Evolutionary conservation across 1,140 invertebrate species (phyloP).

Genomic region (Glossosoma conforme): DNA sequence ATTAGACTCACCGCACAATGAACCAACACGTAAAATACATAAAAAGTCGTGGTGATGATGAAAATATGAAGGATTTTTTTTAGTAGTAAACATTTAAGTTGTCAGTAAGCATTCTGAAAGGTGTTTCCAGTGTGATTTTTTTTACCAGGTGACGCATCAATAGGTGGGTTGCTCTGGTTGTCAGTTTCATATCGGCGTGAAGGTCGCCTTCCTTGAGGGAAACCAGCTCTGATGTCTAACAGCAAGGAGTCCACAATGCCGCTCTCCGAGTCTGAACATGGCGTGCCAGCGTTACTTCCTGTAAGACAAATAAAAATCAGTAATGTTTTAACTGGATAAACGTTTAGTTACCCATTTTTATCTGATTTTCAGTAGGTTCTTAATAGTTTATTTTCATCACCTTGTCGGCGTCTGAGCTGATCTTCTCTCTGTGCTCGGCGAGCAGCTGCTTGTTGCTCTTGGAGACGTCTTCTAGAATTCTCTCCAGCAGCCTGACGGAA

Average conservation of each 20-base stretch:
- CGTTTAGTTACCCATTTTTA: not conserved
- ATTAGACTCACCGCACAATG: no score
- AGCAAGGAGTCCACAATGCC: slow-evolving; percentile 64
- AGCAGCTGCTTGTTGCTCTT: slow-evolving; percentile 77
- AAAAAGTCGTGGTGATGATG: no score
- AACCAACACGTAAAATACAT: no score
- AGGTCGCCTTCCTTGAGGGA: slow-evolving; percentile 43
- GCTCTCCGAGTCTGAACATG: slow-evolving; percentile 69
- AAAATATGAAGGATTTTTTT: no score
- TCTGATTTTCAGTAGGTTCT: not conserved
- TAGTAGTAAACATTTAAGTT: no score
- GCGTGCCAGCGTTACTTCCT: slow-evolving; percentile 64
- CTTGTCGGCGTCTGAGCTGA: slow-evolving; percentile 59
- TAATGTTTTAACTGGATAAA: not conserved
- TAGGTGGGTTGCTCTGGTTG: slow-evolving; percentile 12
- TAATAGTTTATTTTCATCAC: slow-evolving; percentile 36
- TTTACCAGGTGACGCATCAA: slow-evolving; percentile 63
- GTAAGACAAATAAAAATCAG: slow-evolving; percentile 32
- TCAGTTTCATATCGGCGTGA: slow-evolving; percentile 26
- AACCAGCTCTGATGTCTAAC: slow-evolving; percentile 65
- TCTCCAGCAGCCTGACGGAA: slow-evolving; percentile 79
- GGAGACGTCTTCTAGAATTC: slow-evolving; percentile 69
- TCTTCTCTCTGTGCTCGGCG: slow-evolving; percentile 73
- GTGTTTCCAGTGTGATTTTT: not conserved
- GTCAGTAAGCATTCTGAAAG: no score